Evolutionary conservation across 1,140 invertebrate genomes (phyloP), one percentile per base, ranked within the genome.

Genomic region (Coptotermes formosanus): DNA sequence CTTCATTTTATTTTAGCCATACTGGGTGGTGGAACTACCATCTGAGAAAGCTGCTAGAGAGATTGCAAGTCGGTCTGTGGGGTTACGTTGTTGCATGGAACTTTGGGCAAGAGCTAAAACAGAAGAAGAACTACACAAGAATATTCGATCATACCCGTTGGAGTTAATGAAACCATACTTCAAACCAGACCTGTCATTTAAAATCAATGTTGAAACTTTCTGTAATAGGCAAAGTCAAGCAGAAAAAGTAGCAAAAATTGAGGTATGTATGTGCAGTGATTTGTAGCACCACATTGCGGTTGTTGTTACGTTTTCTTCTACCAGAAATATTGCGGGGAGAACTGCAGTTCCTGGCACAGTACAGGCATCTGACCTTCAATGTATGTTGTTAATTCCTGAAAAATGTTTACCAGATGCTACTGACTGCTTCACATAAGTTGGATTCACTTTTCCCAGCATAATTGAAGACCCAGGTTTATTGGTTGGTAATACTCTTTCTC

Each of bases 121-220:
- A 38, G 89, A 92, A 12, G 88, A 91, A 30, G 90, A 92, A 59
- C 91, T 98, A 59, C 96, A 97, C 89, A 87, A 91, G 8, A 92
- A 94, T 86, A 91, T 97, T 59, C 93, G 93, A 89, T 88, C 89
- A 64, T 93, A 93, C 87, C 92, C 93, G 2, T 88, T 90, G 86
- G 89, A 92, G 85, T 89, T 93, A 85, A 91, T 94, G 82, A 89
- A 92, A 59, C 89, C 91, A 12, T 93, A 94, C 89, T 92, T 93
- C 87, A 88, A 90, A 43, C 86, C 89, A 38, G 90, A 94, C 2
- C 92, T 92, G 87, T 94, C 95, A 16, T 98, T 97, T 89, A 96
- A 95, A 92, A 93, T 98, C n/a, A 93, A 94, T 87, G 96, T 98
- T 23, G 97, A 98, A 91, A 95, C 95, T 14, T 98, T 97, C 91